These are phyloP conservation scores for Tetragnatha versicolor DNA, from an alignment of 1,140 invertebrate genomes.

Conservation along the genomic window DNA sequence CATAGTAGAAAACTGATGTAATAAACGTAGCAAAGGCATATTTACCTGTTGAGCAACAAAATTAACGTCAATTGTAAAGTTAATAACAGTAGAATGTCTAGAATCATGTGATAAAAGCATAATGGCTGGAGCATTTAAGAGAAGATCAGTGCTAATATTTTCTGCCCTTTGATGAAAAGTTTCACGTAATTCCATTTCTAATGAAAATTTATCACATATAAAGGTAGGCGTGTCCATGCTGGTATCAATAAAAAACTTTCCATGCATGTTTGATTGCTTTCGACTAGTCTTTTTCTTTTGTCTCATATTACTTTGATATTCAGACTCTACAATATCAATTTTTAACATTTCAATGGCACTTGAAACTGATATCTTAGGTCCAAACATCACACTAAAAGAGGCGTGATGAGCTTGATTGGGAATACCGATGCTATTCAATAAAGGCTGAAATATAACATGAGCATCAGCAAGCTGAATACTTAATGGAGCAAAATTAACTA, in stretches of 20 bases:
- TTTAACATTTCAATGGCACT: constrained; percentile 85
- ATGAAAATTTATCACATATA: constrained; percentile 86
- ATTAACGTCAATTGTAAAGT: constrained; percentile 84
- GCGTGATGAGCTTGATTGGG: constrained; percentile 72
- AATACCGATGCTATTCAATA: constrained; percentile 83
- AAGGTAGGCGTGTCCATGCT: constrained; percentile 83
- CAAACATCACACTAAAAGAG: constrained; percentile 79
- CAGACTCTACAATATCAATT: constrained; percentile 88
- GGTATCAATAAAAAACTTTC: constrained; percentile 57
- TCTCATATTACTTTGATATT: constrained; percentile 60
- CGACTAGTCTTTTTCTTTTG: constrained; percentile 47
- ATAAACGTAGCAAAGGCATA: constrained; percentile 89
- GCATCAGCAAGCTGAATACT: constrained; percentile 85
- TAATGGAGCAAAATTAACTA: constrained; percentile 63
- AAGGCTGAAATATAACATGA: constrained; percentile 89
- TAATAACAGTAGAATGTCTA: constrained; percentile 86
- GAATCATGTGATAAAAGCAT: constrained; percentile 54
- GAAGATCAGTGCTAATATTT: constrained; percentile 36
- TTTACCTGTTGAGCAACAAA: constrained; percentile 92
- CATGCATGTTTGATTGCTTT: constrained; percentile 39
- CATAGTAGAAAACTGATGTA: constrained; percentile 97
- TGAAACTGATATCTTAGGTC: constrained; percentile 87
- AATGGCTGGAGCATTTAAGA: constrained; percentile 12
- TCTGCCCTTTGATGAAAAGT: constrained; percentile 21
- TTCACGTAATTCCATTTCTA: constrained; percentile 89